Base-by-base conservation (phyloP, 2,888 invertebrate genomes). In the Ichneumoninae sp. region DNA sequence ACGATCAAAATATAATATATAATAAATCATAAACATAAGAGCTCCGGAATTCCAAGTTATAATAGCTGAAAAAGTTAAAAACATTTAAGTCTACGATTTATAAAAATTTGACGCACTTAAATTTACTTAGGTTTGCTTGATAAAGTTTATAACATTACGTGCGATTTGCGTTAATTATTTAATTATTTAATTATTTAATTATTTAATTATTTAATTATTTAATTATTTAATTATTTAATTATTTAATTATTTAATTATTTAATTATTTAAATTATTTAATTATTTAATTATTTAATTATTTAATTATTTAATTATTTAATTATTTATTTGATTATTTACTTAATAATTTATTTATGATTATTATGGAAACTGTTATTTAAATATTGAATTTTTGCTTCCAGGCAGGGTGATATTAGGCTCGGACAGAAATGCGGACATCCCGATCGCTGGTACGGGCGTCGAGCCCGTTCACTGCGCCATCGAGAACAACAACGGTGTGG, bases 391-490 rank as follows among this genome's bases (percentile, higher is more conserved):
- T 83, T 75, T 79, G 52, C 60, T 74, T 83, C 83, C 95, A 98
- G 98, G 98, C 87, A 96, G 97, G 87, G 96, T 98, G 70, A 97
- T 97, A 22, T 95, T 98, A 86, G 97, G 98, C 83, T 96, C 97
- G 83, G 96, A 96, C 87, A 95, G 96, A 77, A 96, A 96, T 91
- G 98, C 97, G 91, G 98, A 98, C 93, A 97, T 98, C 88, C 95
- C 96, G 87, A 96, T 98, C 30, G 96, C 96, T 89, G 98, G 98
- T n/a, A 96, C 97, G 0, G 98, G 98, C 2, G 97, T 98, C 36
- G 96, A 97, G 86, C 95, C 96, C 83, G 95, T 97, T 68, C 98
- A 98, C 94, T 98, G 98, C 92, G 96, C 97, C 91, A 97, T 98
- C 85, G 97, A 98, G 93, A 97, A 98, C 94, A 96, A 96, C 81